These are phyloP conservation scores for Apoderus coryli DNA, from an alignment of 2,888 invertebrate genomes.

Conservation along the genomic window DNA sequence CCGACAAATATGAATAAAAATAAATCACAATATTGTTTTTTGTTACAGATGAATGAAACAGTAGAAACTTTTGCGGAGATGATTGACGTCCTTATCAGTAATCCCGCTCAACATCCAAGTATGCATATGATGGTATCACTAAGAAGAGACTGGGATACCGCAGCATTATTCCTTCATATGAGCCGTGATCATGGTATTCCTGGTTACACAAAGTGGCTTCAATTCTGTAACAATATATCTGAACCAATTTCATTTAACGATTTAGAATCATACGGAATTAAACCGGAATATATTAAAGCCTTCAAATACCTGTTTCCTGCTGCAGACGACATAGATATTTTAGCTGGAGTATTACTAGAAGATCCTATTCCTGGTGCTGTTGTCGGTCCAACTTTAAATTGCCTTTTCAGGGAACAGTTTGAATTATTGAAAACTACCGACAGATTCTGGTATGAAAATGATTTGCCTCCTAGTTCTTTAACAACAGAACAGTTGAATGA, in stretches of 20 bases:
- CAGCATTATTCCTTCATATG: slow-evolving; percentile 43
- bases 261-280: slow-evolving; percentile 40
- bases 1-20: slow-evolving; percentile 3
- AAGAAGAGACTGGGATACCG: slow-evolving; percentile 31
- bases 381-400: slow-evolving; percentile 81
- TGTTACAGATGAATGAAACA: slow-evolving; percentile 40
- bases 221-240: slow-evolving; percentile 41
- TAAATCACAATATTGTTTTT: slow-evolving; percentile 4
- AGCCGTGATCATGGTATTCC: slow-evolving; percentile 72
- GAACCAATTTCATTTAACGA: slow-evolving; percentile 32
- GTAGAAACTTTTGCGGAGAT: slow-evolving; percentile 34
- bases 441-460: slow-evolving; percentile 93
- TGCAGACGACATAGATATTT: slow-evolving; percentile 68
- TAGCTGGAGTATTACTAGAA: slow-evolving; percentile 74
- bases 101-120: slow-evolving; percentile 48
- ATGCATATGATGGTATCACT: slow-evolving; percentile 34
- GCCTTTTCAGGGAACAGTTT: slow-evolving; percentile 72
- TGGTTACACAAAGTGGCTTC: slow-evolving; percentile 52
- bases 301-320: slow-evolving; percentile 53
- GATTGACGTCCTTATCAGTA: slow-evolving; percentile 46
- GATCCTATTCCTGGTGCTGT: slow-evolving; percentile 58
- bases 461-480: slow-evolving; percentile 76
- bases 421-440: slow-evolving; percentile 70
- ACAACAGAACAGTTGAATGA: slow-evolving; percentile 63
- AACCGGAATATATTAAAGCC: slow-evolving; percentile 43